These are phyloP conservation scores for Drosophila villosipedis DNA, from an alignment of 2,888 invertebrate genomes.

Conservation along the genomic window DNA sequence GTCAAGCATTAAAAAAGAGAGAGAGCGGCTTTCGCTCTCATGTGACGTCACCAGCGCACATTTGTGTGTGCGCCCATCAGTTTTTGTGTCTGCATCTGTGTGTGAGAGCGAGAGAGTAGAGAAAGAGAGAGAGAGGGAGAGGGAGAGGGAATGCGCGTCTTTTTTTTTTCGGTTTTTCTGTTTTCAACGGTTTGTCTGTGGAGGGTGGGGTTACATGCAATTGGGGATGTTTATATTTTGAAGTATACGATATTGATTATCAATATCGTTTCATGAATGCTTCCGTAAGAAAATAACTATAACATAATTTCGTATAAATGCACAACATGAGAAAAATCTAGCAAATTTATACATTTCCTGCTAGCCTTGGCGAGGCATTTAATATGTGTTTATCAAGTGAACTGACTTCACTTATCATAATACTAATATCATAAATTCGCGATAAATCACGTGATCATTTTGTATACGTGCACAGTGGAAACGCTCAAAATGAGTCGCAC, in stretches of 20 bases:
- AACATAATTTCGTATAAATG: not conserved
- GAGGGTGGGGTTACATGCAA: conserved; percentile 1
- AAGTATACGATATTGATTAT: conserved; percentile 38
- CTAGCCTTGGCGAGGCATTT: not conserved
- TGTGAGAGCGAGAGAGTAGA: not conserved
- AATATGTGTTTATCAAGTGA: not conserved
- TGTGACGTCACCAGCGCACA: conserved; percentile 21
- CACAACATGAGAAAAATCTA: not conserved
- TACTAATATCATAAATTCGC: conserved; percentile 1
- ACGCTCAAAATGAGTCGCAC: not conserved
- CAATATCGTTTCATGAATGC: conserved; percentile 29
- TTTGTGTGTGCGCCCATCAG: conserved; percentile 9
- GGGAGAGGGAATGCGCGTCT: conserved; percentile 2
- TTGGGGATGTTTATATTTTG: conserved; percentile 32
- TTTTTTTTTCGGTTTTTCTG: not conserved
- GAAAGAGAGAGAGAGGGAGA: not conserved
- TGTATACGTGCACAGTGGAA: conserved; percentile 1
- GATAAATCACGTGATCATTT: conserved; percentile 8
- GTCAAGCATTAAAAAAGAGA: conserved; percentile 19
- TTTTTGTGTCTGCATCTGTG: conserved; percentile 1
- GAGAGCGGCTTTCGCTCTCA: conserved; percentile 27
- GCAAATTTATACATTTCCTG: not conserved
- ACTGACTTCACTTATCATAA: not conserved
- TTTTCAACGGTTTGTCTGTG: not conserved
- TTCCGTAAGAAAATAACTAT: not conserved